A percentile compares a stretch with the other conserved stretches of the same genome.
Evolutionary conservation across 2,888 invertebrate genomes (phyloP).

Genomic region (Ganaspis brasiliensis): DNA sequence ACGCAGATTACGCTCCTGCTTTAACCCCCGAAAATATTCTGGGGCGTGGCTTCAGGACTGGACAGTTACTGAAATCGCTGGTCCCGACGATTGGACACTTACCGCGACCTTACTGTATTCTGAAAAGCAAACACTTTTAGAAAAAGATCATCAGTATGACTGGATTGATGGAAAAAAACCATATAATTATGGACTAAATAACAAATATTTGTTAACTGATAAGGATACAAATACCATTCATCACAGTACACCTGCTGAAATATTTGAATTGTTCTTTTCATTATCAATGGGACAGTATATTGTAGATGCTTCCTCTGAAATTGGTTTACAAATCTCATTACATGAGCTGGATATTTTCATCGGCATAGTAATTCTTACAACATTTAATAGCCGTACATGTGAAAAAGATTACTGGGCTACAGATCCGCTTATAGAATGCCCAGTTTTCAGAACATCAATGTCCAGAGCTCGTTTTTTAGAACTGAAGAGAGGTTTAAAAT

Average conservation of each 20-base stretch:
- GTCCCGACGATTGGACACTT: too few relatives aligned
- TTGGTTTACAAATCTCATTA: not conserved
- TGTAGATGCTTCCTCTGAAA: not conserved
- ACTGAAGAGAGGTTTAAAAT: constrained; percentile 9
- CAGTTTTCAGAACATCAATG: too few relatives aligned
- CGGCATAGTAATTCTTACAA: constrained; percentile 18
- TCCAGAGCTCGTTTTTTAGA: too few relatives aligned
- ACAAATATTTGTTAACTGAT: not conserved
- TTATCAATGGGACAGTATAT: not conserved
- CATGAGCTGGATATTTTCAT: constrained; percentile 17
- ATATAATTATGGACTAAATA: constrained; percentile 16
- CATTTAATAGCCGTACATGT: constrained; percentile 29
- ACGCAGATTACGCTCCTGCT: too few relatives aligned
- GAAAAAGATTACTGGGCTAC: constrained; percentile 31
- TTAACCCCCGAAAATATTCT: too few relatives aligned
- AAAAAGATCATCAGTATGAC: not conserved
- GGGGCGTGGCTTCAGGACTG: too few relatives aligned
- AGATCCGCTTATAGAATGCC: too few relatives aligned
- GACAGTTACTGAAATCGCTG: too few relatives aligned
- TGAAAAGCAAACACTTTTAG: constrained; percentile 4
- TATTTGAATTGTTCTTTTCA: constrained; percentile 35
- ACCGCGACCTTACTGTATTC: too few relatives aligned
- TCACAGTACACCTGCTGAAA: constrained; percentile 2
- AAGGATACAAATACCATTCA: not conserved
- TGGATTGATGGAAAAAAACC: constrained; percentile 16